phyloP scores from a whole-genome alignment of 1,140 invertebrate genomes.

The Trachelipus rathkii region DNA sequence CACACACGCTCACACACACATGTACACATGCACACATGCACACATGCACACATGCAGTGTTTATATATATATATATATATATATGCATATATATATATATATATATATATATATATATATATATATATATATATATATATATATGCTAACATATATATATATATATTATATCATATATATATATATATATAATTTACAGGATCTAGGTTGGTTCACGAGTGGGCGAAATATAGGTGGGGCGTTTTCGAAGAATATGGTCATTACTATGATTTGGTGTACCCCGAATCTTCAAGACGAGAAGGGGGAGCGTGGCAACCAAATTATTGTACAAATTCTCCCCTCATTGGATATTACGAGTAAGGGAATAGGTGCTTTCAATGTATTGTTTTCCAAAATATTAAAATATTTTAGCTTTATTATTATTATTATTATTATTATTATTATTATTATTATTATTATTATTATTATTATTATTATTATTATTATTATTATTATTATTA shows the following conservation, averaged over 20 bases:
- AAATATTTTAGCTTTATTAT: background rate
- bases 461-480: conserved; percentile 15
- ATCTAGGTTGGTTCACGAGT: conserved; percentile 57
- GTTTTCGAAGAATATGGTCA: conserved; percentile 65
- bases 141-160: background rate
- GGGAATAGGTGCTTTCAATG: background rate
- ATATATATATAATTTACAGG: background rate
- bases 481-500: conserved; percentile 13
- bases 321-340: background rate
- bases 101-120: background rate
- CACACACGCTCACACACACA: no score
- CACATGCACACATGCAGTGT: no score
- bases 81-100: background rate
- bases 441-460: conserved; percentile 13
- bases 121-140: background rate
- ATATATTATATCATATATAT: background rate
- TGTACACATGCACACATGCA: no score
- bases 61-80: no score
- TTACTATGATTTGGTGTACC: conserved; percentile 58
- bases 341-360: background rate
- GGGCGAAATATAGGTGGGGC: conserved; percentile 64
- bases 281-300: conserved; percentile 41
- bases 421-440: conserved; percentile 13
- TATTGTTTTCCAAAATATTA: no score
- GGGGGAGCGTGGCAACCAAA: background rate